Percentiles rank a stretch among this genome's conserved stretches.
Evolutionary conservation across 2,888 invertebrate species (phyloP).

Genomic region (Bombylius discolor): DNA sequence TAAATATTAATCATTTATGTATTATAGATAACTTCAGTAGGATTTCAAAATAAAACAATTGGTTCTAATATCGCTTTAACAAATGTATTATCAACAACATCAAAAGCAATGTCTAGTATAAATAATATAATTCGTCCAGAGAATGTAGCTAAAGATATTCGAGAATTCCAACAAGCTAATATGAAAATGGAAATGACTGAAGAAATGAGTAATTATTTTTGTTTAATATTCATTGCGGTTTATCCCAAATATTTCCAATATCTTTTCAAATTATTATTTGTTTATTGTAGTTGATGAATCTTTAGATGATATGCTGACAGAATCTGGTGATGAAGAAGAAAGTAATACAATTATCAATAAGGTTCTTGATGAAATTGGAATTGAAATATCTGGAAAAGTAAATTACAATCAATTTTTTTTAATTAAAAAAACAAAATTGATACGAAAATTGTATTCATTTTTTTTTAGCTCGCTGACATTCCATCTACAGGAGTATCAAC

Average conservation of each 20-base stretch:
- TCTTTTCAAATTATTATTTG: not conserved
- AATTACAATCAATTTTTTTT: slow-evolving; percentile 12
- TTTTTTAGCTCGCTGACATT: slow-evolving; percentile 48
- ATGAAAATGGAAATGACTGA: slow-evolving; percentile 92
- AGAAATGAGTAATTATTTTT: slow-evolving; percentile 66
- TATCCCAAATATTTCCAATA: not conserved
- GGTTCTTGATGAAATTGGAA: slow-evolving; percentile 93
- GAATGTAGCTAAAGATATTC: slow-evolving; percentile 67
- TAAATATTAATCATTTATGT: not conserved
- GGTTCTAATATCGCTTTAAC: slow-evolving; percentile 78
- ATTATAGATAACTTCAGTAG: slow-evolving; percentile 49
- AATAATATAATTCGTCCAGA: slow-evolving; percentile 78
- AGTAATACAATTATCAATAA: slow-evolving; percentile 75
- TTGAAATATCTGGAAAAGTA: slow-evolving; percentile 83
- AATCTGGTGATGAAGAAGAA: slow-evolving; percentile 84
- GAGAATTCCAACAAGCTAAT: slow-evolving; percentile 70
- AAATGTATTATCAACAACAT: slow-evolving; percentile 75
- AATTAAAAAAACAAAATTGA: not conserved
- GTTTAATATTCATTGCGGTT: not conserved
- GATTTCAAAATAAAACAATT: slow-evolving; percentile 79
- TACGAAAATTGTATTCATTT: not conserved
- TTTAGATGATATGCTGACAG: slow-evolving; percentile 75
- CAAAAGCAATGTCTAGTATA: slow-evolving; percentile 79
- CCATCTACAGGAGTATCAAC: slow-evolving; percentile 49
- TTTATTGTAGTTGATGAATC: slow-evolving; percentile 66